Conservation (phyloP, 2,113 vertebrate genomes). For the Pseudolaguvia tuberculata region DNA sequence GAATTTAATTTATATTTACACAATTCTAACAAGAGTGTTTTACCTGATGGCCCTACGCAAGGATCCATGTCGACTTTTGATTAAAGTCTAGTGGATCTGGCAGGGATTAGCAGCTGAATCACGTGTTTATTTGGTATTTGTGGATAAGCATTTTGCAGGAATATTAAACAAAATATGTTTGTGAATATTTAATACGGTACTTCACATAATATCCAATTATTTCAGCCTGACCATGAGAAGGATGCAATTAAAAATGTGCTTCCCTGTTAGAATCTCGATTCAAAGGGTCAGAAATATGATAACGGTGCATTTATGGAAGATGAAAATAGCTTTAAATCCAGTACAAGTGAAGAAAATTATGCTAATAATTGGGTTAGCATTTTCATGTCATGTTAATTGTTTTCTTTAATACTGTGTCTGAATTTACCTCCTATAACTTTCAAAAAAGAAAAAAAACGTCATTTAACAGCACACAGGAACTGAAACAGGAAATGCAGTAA, state of each 20-base stretch:
- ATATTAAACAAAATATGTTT: slow-evolving; percentile 2
- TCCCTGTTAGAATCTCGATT: not conserved
- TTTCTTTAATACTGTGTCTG: no score
- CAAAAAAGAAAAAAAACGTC: no score
- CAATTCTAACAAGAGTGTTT: slow-evolving; percentile 1
- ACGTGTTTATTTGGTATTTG: not conserved
- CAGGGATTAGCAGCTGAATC: not conserved
- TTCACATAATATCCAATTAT: not conserved
- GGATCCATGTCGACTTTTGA: not conserved
- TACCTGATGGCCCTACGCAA: not conserved
- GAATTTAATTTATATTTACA: slow-evolving; percentile 21
- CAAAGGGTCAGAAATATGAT: not conserved
- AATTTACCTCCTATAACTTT: no score
- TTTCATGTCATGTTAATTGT: not conserved
- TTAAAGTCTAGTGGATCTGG: not conserved
- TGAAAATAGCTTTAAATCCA: no score
- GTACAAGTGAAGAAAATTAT: no score
- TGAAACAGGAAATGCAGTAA: no score
- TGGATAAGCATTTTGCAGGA: not conserved
- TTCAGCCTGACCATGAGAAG: not conserved
- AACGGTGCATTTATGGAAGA: not conserved
- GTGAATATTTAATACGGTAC: not conserved
- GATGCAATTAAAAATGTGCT: not conserved
- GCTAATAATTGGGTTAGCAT: no score
- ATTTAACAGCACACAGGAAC: no score